phyloP scores from a whole-genome alignment of 2,113 vertebrate species.

The Odocoileus hemionus region DNA sequence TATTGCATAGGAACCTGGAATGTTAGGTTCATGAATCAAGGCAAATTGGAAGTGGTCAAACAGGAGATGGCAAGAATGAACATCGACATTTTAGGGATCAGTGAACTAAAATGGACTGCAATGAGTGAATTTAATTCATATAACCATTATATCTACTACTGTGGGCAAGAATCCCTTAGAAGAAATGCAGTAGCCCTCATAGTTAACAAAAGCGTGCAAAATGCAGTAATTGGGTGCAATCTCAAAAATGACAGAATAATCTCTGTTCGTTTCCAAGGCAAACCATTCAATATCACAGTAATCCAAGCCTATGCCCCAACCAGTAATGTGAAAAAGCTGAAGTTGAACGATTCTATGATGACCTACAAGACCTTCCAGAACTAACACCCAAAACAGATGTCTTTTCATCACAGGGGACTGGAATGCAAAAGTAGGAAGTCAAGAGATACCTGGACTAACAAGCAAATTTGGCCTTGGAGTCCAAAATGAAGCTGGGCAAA shows the following conservation, averaged over 20 bases:
- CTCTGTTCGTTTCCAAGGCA: background rate
- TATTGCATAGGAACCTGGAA: background rate
- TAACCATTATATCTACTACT: background rate
- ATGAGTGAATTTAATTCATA: background rate
- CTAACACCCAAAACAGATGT: background rate
- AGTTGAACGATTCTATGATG: background rate
- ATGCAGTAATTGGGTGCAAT: background rate
- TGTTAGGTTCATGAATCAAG: background rate
- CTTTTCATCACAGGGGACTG: background rate
- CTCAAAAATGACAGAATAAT: background rate
- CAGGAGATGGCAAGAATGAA: background rate
- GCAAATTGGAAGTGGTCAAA: background rate
- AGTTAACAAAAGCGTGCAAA: background rate
- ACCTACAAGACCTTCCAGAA: background rate
- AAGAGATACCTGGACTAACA: background rate
- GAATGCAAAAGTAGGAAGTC: background rate
- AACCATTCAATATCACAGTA: background rate
- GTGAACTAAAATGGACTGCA: background rate
- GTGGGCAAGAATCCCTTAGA: background rate
- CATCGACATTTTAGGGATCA: background rate
- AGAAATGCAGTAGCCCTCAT: background rate
- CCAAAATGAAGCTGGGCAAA: background rate
- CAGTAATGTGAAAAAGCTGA: background rate
- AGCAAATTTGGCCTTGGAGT: background rate
- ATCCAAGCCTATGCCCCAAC: background rate